These are phyloP conservation scores for Halocynthia aurantium DNA, from an alignment of 23 tunicate species.

Conservation along the genomic window DNA sequence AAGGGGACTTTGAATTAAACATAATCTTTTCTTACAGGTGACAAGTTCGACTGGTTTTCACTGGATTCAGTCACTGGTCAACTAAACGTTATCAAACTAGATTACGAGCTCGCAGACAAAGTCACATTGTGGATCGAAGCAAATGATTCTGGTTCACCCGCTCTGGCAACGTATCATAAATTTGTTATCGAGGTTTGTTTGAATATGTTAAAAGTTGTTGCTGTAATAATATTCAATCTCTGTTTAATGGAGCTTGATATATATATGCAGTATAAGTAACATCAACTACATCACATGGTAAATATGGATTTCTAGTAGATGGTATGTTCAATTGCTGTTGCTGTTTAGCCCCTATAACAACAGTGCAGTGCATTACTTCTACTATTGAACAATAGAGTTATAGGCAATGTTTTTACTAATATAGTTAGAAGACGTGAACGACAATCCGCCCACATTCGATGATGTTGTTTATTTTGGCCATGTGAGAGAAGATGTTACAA, in stretches of 20 bases:
- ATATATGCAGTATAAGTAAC: neutral
- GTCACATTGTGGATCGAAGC: constrained; percentile 16
- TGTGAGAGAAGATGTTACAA: constrained; percentile 38
- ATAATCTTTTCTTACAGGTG: constrained; percentile 4
- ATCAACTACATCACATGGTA: neutral
- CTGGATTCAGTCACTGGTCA: constrained; percentile 6
- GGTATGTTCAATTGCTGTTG: too few species aligned
- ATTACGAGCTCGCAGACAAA: constrained; percentile 4
- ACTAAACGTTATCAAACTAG: neutral
- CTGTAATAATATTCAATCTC: neutral
- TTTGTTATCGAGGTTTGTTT: neutral
- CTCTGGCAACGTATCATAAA: constrained; percentile 2
- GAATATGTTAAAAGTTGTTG: neutral
- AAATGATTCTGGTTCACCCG: constrained; percentile 14
- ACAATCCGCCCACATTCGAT: constrained; percentile 50
- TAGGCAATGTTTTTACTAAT: neutral
- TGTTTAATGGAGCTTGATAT: neutral
- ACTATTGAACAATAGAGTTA: too few species aligned
- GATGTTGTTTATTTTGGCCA: constrained; percentile 24
- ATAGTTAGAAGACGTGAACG: constrained; percentile 52
- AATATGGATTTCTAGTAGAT: too few species aligned
- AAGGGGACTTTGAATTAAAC: too few species aligned
- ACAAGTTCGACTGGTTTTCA: constrained; percentile 13
- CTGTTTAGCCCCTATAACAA: too few species aligned
- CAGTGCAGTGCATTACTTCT: too few species aligned